Base-by-base conservation (phyloP, 2,888 invertebrate species). In the Melieria picta region DNA sequence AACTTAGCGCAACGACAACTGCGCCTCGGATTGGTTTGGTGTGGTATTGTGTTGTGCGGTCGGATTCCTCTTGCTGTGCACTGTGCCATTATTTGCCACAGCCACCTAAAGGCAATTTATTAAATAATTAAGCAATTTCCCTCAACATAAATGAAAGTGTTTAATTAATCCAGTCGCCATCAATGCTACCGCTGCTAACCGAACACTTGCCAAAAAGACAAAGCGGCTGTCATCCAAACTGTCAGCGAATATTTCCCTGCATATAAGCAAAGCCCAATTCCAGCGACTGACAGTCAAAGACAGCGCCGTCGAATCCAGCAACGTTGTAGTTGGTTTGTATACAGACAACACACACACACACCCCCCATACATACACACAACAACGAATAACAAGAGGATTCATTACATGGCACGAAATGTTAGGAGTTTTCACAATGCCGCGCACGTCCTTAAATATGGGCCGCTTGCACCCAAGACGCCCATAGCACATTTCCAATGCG, bases 71-170 rank as follows among this genome's bases (percentile, higher is more conserved):
- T 2, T 30, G 2, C 30, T 30, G 30, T 30, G 43, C 42, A 4
- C 60, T 43, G 4, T n/a, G 43, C 60, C 11, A 60, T 60, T 42
- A n/a, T 42, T 11, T 43, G 7, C 9, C 9, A 7, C 60, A 52
- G 42, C 43, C 43, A 30, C 30, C 30, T 30, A 30, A 30, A 1
- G 30, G 30, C 30, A 30, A 30, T 30, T 30, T 30, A 30, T 30
- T 30, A 57, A 56, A 47, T 66, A 66, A 66, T 66, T 66, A 66
- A 66, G 66, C 57, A 56, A 57, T 66, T 66, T 57, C 16, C 56
- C 46, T 46, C 55, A 65, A 65, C 65, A 57, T 57, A 66, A 66
- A 48, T 57, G 50, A 66, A 66, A 66, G n/a, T 66, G 57, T 66
- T 66, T 66, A 66, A 66, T 66, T 66, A 66, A 57, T 57, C 13